Evolutionary conservation across 2,888 invertebrate species (phyloP).

Genomic region (Drosophila monieri): DNA sequence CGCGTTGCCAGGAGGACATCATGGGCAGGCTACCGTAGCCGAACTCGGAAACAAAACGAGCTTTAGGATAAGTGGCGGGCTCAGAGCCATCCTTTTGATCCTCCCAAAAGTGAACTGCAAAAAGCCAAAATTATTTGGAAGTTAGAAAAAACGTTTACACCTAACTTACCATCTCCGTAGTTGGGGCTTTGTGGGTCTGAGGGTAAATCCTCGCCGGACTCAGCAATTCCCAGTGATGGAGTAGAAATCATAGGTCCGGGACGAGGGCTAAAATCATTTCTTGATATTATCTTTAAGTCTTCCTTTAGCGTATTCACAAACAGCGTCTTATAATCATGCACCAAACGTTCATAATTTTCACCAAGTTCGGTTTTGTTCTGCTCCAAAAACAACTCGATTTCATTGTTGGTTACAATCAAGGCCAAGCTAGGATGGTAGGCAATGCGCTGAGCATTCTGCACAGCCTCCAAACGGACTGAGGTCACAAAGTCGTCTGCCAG

Average conservation of each 20-base stretch:
- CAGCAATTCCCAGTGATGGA: constrained; percentile 93
- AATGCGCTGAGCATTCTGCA: constrained; percentile 91
- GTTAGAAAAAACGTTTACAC: neutral
- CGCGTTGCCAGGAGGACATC: constrained; percentile 87
- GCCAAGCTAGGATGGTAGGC: constrained; percentile 94
- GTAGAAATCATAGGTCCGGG: constrained; percentile 90
- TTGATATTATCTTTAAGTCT: constrained; percentile 84
- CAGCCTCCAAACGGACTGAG: constrained; percentile 90
- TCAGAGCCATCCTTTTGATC: constrained; percentile 92
- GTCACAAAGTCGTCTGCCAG: constrained; percentile 88
- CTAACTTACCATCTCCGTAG: constrained; percentile 91
- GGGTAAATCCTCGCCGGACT: constrained; percentile 90
- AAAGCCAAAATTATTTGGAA: neutral
- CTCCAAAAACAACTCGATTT: constrained; percentile 94
- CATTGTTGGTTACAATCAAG: constrained; percentile 97
- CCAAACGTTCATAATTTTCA: constrained; percentile 85
- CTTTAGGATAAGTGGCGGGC: constrained; percentile 89
- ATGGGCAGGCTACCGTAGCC: constrained; percentile 96
- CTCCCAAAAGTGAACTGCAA: constrained; percentile 93
- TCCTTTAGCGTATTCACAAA: constrained; percentile 91
- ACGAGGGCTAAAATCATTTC: constrained; percentile 74
- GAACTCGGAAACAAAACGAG: constrained; percentile 97
- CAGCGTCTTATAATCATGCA: constrained; percentile 91
- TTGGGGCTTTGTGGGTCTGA: constrained; percentile 89
- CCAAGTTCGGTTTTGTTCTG: constrained; percentile 89